Percentiles rank a stretch among this genome's conserved stretches.
Evolutionary conservation across 2,888 invertebrate species (phyloP).

Genomic region (Imbricaverruca yamaguchii): DNA sequence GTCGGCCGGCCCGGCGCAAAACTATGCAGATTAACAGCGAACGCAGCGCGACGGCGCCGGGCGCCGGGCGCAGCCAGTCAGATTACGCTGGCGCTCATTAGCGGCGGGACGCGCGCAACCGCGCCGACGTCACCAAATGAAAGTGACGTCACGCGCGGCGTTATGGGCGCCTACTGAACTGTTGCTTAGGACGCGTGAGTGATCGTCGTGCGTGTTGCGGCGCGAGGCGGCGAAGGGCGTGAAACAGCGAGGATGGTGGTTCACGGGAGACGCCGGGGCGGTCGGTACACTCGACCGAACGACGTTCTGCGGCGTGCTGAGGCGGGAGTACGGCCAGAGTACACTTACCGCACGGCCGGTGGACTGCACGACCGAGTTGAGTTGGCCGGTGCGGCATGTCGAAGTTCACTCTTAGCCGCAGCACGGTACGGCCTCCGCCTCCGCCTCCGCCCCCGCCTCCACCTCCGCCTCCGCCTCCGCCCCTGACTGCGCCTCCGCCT

Average conservation of each 20-base stretch:
- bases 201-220: background rate
- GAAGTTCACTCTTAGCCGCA: too few species aligned
- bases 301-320: too few species aligned
- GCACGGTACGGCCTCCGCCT: too few species aligned
- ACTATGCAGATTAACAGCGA: conserved; percentile 15
- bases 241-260: background rate
- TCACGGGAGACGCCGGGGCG: too few species aligned
- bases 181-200: background rate
- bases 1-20: background rate
- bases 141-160: background rate
- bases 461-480: background rate
- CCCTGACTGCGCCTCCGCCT: background rate
- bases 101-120: background rate
- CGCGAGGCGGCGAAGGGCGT: background rate
- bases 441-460: too few species aligned
- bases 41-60: background rate
- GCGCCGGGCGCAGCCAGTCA: background rate
- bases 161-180: background rate
- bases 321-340: too few species aligned
- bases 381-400: too few species aligned
- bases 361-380: too few species aligned
- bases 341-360: too few species aligned
- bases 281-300: too few species aligned
- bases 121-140: background rate
- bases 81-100: conserved; percentile 13